phyloP scores from a whole-genome alignment of 2,888 invertebrate species.

The Pharmacophagus antenor region DNA sequence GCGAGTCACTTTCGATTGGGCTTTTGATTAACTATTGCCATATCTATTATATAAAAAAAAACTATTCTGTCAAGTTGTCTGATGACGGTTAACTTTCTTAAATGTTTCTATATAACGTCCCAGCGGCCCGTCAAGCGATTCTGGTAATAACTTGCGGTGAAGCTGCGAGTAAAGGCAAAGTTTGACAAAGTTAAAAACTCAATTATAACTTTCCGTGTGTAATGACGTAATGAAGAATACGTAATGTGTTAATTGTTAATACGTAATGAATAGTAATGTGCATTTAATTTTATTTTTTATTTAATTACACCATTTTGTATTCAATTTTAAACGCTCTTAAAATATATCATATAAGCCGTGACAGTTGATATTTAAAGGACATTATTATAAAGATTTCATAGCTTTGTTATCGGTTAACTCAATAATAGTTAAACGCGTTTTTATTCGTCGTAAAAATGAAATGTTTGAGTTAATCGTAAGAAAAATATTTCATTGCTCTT shows the following conservation, averaged over 20 bases:
- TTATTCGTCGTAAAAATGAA: background rate
- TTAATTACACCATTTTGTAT: background rate
- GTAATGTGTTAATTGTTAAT: background rate
- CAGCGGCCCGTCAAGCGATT: background rate
- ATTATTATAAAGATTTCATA: background rate
- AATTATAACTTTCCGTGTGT: slow-evolving; percentile 9
- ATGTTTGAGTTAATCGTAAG: background rate
- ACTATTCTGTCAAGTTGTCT: background rate
- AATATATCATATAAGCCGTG: background rate
- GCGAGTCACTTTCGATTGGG: too few species aligned
- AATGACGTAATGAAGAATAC: background rate
- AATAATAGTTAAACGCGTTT: background rate
- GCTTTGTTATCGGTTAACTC: background rate
- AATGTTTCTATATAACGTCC: background rate
- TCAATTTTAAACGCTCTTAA: background rate
- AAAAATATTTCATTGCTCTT: background rate
- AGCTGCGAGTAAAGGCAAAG: background rate
- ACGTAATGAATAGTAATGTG: background rate
- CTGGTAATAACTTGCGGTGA: slow-evolving; percentile 1
- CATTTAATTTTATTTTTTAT: background rate
- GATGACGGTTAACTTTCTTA: background rate
- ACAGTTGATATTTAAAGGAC: too few species aligned
- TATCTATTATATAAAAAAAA: too few species aligned
- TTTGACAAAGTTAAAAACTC: slow-evolving; percentile 11
- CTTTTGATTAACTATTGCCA: too few species aligned